phyloP scores from a whole-genome alignment of 1,140 invertebrate species.

The Aphis craccivora region DNA sequence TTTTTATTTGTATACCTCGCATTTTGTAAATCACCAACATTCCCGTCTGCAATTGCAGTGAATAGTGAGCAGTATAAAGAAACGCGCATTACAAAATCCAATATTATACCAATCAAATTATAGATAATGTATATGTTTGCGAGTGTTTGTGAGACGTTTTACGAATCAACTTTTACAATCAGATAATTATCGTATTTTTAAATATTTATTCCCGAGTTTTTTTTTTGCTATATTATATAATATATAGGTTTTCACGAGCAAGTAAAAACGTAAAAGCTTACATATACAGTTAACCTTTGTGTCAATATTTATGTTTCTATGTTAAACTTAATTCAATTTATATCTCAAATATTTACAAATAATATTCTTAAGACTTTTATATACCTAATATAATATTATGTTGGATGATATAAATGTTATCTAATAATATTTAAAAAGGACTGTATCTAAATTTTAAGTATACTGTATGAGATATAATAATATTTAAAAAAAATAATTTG shows the following conservation, averaged over 20 bases:
- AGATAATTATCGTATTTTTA: background rate
- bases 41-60: background rate
- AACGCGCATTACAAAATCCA: background rate
- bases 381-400: background rate
- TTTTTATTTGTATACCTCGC: slow-evolving; percentile 33
- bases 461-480: background rate
- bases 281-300: background rate
- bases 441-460: background rate
- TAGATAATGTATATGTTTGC: background rate
- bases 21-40: slow-evolving; percentile 14
- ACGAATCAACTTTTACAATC: background rate
- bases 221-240: background rate
- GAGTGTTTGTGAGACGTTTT: background rate
- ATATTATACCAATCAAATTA: background rate
- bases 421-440: background rate
- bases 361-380: background rate
- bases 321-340: background rate
- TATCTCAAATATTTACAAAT: background rate
- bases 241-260: background rate
- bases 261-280: background rate
- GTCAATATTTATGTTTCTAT: background rate
- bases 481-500: background rate
- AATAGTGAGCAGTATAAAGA: background rate
- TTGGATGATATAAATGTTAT: background rate
- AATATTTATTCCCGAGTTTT: background rate